These are phyloP conservation scores for Dreissena rostriformis DNA, from an alignment of 1,140 invertebrate genomes.

Conservation along the genomic window DNA sequence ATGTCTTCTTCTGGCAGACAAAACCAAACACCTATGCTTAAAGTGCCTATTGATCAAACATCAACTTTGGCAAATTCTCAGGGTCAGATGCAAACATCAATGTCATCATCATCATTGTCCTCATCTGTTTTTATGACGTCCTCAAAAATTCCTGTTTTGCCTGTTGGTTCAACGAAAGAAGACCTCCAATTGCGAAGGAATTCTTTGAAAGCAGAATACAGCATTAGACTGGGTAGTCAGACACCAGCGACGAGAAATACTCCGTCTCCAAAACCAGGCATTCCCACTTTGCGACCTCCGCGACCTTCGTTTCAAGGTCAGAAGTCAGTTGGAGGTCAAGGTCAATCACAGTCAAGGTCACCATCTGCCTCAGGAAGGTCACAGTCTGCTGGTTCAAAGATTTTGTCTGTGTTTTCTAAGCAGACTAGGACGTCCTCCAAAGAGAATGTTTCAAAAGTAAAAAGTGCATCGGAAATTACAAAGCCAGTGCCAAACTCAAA, in stretches of 20 bases:
- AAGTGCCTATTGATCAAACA: slow-evolving; percentile 46
- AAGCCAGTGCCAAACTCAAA: not conserved
- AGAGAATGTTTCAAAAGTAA: not conserved
- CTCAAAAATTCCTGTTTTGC: slow-evolving; percentile 39
- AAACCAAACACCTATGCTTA: not conserved
- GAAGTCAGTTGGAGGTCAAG: slow-evolving; percentile 21
- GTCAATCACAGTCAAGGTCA: slow-evolving; percentile 40
- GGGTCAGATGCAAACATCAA: slow-evolving; percentile 6
- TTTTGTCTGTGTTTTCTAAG: slow-evolving; percentile 17
- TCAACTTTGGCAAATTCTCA: not conserved
- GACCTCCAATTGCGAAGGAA: slow-evolving; percentile 31
- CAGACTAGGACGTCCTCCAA: not conserved
- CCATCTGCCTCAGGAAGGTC: slow-evolving; percentile 41
- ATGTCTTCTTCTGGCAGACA: slow-evolving; percentile 7
- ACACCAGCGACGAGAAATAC: not conserved
- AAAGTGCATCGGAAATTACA: not conserved
- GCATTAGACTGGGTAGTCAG: slow-evolving; percentile 40
- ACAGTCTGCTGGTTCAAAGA: slow-evolving; percentile 45
- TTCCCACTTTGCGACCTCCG: not conserved
- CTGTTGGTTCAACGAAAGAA: slow-evolving; percentile 19
- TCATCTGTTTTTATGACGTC: slow-evolving; percentile 25
- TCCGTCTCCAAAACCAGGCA: not conserved
- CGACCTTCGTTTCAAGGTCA: slow-evolving; percentile 20
- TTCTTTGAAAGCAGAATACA: slow-evolving; percentile 47
- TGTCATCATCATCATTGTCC: slow-evolving; percentile 14